Evolutionary conservation across 2,888 invertebrate genomes (phyloP).

Genomic region (Exephanes ischioxanthus): DNA sequence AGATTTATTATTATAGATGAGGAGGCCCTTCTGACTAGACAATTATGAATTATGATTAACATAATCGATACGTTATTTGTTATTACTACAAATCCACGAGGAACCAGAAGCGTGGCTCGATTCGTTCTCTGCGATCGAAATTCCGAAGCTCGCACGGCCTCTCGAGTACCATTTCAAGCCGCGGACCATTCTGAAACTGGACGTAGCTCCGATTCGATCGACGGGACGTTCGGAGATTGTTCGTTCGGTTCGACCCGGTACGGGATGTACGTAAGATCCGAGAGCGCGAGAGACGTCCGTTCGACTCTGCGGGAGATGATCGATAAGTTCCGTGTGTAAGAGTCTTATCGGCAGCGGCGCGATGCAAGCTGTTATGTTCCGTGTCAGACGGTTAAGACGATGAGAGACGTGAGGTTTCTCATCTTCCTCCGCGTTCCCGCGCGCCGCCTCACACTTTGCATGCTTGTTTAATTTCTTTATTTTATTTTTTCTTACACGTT

Average conservation of each 20-base stretch:
- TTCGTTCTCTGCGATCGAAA: neutral
- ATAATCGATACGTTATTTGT: constrained; percentile 67
- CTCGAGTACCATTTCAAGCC: neutral
- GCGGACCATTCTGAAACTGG: neutral
- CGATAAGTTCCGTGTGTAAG: constrained; percentile 77
- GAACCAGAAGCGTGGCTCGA: constrained; percentile 15
- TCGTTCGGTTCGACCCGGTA: constrained; percentile 12
- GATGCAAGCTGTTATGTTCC: constrained; percentile 79
- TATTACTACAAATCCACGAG: constrained; percentile 29
- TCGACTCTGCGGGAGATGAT: constrained; percentile 75
- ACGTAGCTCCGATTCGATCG: neutral
- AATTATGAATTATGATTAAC: constrained; percentile 59
- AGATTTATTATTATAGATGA: no score
- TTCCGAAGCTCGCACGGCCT: neutral
- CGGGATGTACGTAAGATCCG: neutral
- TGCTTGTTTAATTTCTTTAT: constrained; percentile 1
- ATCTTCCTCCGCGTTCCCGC: constrained; percentile 34
- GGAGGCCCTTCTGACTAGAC: no score
- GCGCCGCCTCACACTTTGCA: constrained; percentile 27
- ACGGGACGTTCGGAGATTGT: constrained; percentile 3
- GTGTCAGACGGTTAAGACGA: constrained; percentile 73
- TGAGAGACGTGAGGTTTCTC: constrained; percentile 71
- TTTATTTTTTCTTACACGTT: constrained; percentile 14
- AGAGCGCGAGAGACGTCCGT: constrained; percentile 40
- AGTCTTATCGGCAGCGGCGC: constrained; percentile 74